Evolutionary conservation across 2,888 invertebrate genomes (phyloP), one percentile per base, ranked within the genome.

Genomic region (Tuta absoluta): DNA sequence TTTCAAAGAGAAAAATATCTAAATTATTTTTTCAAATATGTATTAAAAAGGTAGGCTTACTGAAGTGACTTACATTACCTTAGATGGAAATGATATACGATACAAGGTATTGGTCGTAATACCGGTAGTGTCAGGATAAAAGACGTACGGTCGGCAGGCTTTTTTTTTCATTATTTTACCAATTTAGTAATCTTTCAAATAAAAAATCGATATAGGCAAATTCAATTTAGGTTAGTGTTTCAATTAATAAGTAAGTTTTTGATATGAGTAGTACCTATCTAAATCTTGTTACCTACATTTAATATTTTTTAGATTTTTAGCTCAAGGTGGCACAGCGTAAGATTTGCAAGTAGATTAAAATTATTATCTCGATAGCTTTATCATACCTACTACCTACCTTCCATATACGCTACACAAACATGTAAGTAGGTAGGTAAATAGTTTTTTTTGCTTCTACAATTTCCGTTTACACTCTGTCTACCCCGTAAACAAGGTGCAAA

Each of bases 291-390:
- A 14, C 3, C n/a, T 49, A 4, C 2, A 17, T 14, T 49, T 8
- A 4, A 10, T 49, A 49, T 49, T 5, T 37, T 19, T 51, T 37
- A 37, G 37, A 37, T 57, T 70, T 70, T 65, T 73, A 70, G 73
- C 65, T 68, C 73, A 73, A 73, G 71, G 71, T 60, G 66, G 66
- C 63, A 66, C 56, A 63, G 64, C 19, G 37, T 38, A 21, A 33
- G 24, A 24, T 28, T 51, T 11, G 23, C 19, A 56, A 28, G 28
- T 56, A 56, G 24, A 56, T 56, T n/a, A 45, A n/a, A 11, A 17
- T 17, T 1, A 17, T 45, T 45, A 45, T 45, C n/a, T 17, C 17
- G 0, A 45, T n/a, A n/a, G n/a, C 17, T 45, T 33, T 33, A 33
- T 33, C 33, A 33, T 33, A 10, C 33, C 33, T 33, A 28, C 28